Base-by-base conservation (phyloP, 2,888 invertebrate species). In the Prenolepis imparis region DNA sequence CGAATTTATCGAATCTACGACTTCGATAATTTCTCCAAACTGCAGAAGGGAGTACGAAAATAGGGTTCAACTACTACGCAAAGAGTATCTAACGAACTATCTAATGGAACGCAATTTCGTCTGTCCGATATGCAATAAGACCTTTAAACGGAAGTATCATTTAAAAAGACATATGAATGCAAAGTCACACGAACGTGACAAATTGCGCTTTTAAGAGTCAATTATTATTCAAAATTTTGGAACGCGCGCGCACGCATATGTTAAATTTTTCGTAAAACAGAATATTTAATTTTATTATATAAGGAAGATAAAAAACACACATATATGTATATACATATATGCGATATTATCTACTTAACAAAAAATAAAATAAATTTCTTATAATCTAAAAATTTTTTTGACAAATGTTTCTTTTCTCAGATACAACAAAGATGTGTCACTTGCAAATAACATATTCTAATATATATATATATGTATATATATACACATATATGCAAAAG, bases 71-170 rank as follows among this genome's bases (percentile, higher is more conserved):
- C 15, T 70, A 32, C 15, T 21, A 91, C 18, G 91, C 90, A 84
- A 88, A 70, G 89, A 91, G 59, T 92, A 91, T 21, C 83, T 86
- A 18, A 81, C 59, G n/a, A 87, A n/a, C n/a, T n/a, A n/a, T n/a
- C n/a, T n/a, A n/a, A n/a, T n/a, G n/a, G n/a, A 21, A 32, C 52
- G 52, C 15, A 32, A 70, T 15, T 67, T 67, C 15, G 24, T 18
- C 44, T 67, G 67, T 44, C 2, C 11, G 9, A 44, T 24, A 11
- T 67, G 67, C 24, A 11, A 11, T 67, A 67, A 18, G 44, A 18
- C 9, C 67, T 67, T 44, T 18, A 67, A 24, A 67, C 44, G 44
- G 44, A 44, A 67, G 18, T 67, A 24, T 28, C 9, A 67, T 15
- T 24, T 67, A 18, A 11, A 11, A 1, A 67, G 67, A 24, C 67